Evolutionary conservation across 2,888 invertebrate species (phyloP).

Genomic region (Pandemis corylana): DNA sequence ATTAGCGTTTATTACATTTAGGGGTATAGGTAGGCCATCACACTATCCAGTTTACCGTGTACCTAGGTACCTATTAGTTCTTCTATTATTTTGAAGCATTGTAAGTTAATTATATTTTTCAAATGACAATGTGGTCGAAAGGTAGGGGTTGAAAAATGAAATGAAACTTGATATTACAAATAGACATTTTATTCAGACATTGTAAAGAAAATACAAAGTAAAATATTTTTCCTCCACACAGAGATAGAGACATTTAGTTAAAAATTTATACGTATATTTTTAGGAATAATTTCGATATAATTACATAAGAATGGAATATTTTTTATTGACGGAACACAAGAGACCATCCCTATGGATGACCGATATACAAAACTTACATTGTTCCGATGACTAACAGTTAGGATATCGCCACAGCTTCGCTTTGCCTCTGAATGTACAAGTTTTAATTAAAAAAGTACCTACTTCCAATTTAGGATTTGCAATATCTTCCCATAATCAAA

Average conservation of each 20-base stretch:
- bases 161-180: constrained; percentile 65
- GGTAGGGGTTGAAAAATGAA: constrained; percentile 52
- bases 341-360: constrained; percentile 31
- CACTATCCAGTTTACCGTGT: no score
- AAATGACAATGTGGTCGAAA: no score
- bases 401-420: not conserved
- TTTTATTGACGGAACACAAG: constrained; percentile 30
- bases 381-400: constrained; percentile 12
- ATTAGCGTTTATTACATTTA: no score
- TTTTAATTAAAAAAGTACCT: no score
- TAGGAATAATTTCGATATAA: constrained; percentile 76
- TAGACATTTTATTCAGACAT: constrained; percentile 81
- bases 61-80: no score
- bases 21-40: no score
- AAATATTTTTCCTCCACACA: constrained; percentile 70
- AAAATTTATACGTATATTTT: constrained; percentile 77
- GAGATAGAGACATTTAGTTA: constrained; percentile 75
- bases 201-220: constrained; percentile 81
- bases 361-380: constrained; percentile 25
- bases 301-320: constrained; percentile 38
- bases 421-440: not conserved
- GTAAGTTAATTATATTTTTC: no score
- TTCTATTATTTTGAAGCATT: no score
- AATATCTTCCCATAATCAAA: no score
- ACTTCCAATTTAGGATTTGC: no score